These are phyloP conservation scores for Cyrtonyx montezumae DNA, from an alignment of 2,113 vertebrate genomes.

Conservation along the genomic window DNA sequence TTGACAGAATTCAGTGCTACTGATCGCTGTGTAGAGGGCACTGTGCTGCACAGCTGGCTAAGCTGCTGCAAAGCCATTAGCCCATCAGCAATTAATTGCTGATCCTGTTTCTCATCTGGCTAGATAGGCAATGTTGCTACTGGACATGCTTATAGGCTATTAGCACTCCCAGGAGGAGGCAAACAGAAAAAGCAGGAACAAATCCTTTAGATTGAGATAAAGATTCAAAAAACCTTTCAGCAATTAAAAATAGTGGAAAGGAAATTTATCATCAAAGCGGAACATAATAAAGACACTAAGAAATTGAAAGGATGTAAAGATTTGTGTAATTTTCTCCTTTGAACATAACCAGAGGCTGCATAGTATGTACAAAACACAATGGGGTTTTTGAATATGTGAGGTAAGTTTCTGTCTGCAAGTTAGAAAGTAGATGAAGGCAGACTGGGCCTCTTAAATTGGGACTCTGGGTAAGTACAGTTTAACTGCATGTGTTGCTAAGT, in stretches of 20 bases:
- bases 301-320: not conserved
- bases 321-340: not conserved
- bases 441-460: not conserved
- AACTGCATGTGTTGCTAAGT: not conserved
- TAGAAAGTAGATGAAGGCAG: not conserved
- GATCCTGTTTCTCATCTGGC: conserved; percentile 32
- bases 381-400: not conserved
- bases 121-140: not conserved
- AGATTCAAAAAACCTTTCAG: not conserved
- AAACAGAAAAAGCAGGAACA: not conserved
- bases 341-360: fast-evolving
- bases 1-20: not conserved
- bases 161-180: not conserved
- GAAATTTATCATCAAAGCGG: not conserved
- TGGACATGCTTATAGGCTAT: not conserved
- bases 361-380: no score
- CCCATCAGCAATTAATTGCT: conserved; percentile 9
- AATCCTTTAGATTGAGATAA: not conserved
- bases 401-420: not conserved
- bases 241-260: not conserved
- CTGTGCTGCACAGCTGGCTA: conserved; percentile 23
- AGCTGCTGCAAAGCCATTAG: conserved; percentile 27
- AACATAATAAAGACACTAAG: not conserved
- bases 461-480: not conserved
- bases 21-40: not conserved